These are phyloP conservation scores for Capromys pilorides DNA, from an alignment of 2,797 vertebrate genomes.

Conservation along the genomic window DNA sequence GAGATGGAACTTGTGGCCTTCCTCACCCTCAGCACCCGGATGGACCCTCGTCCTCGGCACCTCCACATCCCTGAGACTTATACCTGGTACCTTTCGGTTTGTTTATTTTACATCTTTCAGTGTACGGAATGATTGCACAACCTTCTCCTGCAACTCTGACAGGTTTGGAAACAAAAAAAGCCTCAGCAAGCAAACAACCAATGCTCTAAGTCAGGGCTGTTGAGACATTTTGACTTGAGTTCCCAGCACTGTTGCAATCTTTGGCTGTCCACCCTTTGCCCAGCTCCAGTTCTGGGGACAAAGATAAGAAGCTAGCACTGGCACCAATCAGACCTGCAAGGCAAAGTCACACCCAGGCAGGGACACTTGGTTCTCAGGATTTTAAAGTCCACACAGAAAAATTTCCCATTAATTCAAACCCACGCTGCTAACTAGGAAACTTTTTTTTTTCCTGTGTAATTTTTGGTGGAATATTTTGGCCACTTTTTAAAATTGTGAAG, in stretches of 20 bases:
- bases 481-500: slow-evolving; percentile 23
- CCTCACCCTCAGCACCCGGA: not conserved
- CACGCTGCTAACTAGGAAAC: not conserved
- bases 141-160: not conserved
- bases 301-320: not conserved
- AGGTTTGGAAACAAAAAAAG: not conserved
- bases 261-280: not conserved
- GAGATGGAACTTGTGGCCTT: not conserved
- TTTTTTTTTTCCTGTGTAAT: not conserved
- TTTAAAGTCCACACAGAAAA: not conserved
- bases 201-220: not conserved
- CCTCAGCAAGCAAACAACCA: not conserved
- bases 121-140: not conserved
- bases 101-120: not conserved
- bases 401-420: not conserved
- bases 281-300: not conserved
- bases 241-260: fast-evolving
- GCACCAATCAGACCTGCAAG: fast-evolving
- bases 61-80: not conserved
- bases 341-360: not conserved
- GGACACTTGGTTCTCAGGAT: no score
- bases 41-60: not conserved
- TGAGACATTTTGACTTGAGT: not conserved
- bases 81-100: not conserved
- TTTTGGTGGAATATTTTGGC: slow-evolving; percentile 32